phyloP scores from a whole-genome alignment of 2,113 vertebrate species.

The Muntiacus muntjak region DNA sequence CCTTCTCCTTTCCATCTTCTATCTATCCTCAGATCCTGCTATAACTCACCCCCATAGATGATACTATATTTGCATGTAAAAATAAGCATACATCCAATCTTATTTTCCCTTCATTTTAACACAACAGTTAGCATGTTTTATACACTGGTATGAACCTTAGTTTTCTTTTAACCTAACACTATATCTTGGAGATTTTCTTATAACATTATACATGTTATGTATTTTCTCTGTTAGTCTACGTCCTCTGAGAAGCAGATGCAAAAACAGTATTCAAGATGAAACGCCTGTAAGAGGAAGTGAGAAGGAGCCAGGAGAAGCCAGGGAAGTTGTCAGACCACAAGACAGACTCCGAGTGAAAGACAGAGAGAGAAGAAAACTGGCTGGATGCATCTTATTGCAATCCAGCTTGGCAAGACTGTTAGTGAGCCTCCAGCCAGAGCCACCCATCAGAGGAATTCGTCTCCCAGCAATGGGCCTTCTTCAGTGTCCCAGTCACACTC shows the following conservation, averaged over 20 bases:
- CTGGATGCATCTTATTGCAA: neutral
- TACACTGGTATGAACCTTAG: neutral
- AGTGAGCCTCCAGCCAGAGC: no score
- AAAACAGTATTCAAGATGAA: neutral
- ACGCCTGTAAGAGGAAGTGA: neutral
- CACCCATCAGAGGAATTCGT: neutral
- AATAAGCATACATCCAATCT: neutral
- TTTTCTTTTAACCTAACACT: neutral
- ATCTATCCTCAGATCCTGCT: neutral
- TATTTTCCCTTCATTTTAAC: neutral
- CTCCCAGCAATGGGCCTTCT: neutral
- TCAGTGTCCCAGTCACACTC: neutral
- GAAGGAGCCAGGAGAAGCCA: neutral
- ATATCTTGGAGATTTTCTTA: neutral
- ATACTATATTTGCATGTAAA: neutral
- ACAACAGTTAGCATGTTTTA: neutral
- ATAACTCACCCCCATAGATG: neutral
- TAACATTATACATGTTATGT: neutral
- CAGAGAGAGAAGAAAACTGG: neutral
- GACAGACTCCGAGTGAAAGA: neutral
- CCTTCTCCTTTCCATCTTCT: neutral
- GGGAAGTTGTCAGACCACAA: neutral
- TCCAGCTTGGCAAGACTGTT: neutral
- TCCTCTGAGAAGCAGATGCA: neutral
- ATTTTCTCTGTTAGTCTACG: neutral